phyloP scores from a whole-genome alignment of 2,797 vertebrate genomes.

The Bovichtus variegatus region DNA sequence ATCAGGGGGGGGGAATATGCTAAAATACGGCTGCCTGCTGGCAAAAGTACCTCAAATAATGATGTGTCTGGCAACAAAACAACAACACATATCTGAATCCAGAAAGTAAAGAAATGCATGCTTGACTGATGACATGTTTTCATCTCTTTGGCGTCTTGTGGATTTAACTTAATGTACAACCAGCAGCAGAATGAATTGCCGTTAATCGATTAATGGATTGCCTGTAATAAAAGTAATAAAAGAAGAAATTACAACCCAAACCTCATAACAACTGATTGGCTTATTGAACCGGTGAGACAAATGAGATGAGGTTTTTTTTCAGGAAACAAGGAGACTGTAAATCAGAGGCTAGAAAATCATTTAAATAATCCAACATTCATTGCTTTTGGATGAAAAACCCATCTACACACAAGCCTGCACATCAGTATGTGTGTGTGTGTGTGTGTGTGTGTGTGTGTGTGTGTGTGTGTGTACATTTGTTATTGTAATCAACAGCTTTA shows the following conservation, averaged over 20 bases:
- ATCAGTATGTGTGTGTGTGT: not conserved
- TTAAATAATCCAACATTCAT: not conserved
- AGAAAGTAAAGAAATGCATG: not conserved
- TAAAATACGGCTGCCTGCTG: conserved; percentile 1
- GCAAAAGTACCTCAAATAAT: not conserved
- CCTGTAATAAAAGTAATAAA: conserved; percentile 37
- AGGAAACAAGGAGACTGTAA: not conserved
- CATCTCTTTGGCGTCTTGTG: not conserved
- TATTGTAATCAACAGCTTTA: no score
- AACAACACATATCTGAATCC: not conserved
- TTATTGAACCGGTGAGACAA: not conserved
- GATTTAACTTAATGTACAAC: not conserved
- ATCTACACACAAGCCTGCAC: not conserved
- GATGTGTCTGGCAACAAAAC: not conserved
- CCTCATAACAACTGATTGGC: not conserved
- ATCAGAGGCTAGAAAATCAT: not conserved
- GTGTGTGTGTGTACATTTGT: no score
- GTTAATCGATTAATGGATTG: conserved; percentile 12
- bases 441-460: not conserved
- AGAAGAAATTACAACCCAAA: conserved; percentile 1
- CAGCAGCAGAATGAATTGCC: not conserved
- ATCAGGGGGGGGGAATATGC: not conserved
- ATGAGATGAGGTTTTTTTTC: not conserved
- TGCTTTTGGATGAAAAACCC: not conserved
- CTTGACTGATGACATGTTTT: not conserved